These are phyloP conservation scores for Neotoma lepida DNA, from an alignment of 2,113 vertebrate species.

Conservation along the genomic window DNA sequence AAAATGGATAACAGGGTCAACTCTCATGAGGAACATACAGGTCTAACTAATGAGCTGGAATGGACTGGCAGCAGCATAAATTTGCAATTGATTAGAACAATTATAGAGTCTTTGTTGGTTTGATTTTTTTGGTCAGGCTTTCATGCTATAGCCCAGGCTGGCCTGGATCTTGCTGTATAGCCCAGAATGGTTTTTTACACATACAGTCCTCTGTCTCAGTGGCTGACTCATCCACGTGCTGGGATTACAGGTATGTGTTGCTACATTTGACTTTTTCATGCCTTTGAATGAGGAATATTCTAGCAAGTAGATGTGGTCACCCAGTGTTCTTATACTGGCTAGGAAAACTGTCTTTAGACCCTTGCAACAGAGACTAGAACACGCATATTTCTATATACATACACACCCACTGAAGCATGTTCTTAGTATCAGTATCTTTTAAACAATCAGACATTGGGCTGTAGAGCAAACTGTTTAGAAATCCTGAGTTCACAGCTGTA, in stretches of 20 bases:
- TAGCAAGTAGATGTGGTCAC: not conserved
- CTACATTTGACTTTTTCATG: not conserved
- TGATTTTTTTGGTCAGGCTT: not conserved
- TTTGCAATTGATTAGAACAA: not conserved
- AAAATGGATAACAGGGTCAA: not conserved
- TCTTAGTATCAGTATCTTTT: not conserved
- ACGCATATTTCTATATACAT: fast-evolving
- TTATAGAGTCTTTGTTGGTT: not conserved
- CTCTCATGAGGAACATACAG: not conserved
- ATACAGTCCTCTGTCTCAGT: not conserved
- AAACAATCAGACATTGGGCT: not conserved
- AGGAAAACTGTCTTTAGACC: not conserved
- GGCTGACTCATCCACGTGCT: not conserved
- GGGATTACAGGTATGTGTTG: not conserved
- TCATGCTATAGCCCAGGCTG: not conserved
- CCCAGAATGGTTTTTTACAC: not conserved
- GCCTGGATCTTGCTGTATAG: no score
- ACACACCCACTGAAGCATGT: not conserved
- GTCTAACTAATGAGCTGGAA: not conserved
- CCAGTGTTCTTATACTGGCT: not conserved
- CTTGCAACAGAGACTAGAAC: not conserved
- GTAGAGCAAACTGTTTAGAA: not conserved
- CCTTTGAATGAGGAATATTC: slow-evolving; percentile 6
- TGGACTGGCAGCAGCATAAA: not conserved
- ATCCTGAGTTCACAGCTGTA: not conserved